Evolutionary conservation across 2,888 invertebrate species (phyloP), one percentile per base, ranked within the genome.

Genomic region (Cheilosia grossa): DNA sequence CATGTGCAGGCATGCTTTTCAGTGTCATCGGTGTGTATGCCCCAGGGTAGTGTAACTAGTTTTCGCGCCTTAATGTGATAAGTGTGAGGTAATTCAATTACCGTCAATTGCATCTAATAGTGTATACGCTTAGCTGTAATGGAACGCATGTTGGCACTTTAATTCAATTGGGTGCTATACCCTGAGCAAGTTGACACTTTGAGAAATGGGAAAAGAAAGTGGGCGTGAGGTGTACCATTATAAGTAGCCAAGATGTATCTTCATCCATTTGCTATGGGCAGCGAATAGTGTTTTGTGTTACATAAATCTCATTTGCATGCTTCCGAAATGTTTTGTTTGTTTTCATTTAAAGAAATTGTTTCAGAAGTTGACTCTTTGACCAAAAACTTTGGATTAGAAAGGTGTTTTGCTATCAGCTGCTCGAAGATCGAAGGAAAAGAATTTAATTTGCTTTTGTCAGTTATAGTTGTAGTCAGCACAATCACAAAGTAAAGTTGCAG

Each of bases 51-150:
- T 21, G 44, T 58, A 37, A 27, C 4, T 21, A 19, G 49, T 63
- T 70, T 59, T 83, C 53, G 73, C 67, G 64, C 66, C 72, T 67
- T 27, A 81, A 81, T 81, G 72, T 44, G 75, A 67, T 77, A 85
- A 85, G 75, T 81, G 75, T 72, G 70, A 72, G 66, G 77, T 85
- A 85, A 81, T 85, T 85, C 81, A 81, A 85, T 85, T 81, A 85
- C 72, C 59, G 70, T 58, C 63, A 81, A 85, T 72, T 79, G 72
- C 54, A 63, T 21, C 33, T 13, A 44, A 47, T 13, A 13, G 13
- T 37, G 37, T 17, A n/a, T n/a, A 47, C 49, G 24, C 9, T 21
- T 2, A 30, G 19, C 2, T 9, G 24, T 15, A 33, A 37, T 49
- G 53, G 58, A 44, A 80, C 69, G 69, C 74, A 73, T 74, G 79